Conservation (phyloP, 2,797 vertebrate genomes). For the Aselliscus stoliczkanus region DNA sequence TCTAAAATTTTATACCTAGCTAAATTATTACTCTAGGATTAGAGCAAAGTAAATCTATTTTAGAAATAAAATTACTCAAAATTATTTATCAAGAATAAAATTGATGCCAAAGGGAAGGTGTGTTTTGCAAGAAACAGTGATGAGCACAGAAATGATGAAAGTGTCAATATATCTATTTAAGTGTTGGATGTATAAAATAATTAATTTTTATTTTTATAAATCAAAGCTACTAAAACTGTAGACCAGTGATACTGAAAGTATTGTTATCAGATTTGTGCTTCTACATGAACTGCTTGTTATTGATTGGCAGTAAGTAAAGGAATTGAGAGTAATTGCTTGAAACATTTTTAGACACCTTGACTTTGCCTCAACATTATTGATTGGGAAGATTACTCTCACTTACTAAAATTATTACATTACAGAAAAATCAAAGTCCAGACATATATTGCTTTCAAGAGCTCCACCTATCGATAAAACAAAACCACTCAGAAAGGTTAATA, state of each 20-base stretch:
- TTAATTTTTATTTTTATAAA: neutral
- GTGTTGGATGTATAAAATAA: neutral
- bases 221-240: neutral
- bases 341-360: neutral
- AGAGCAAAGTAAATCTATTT: neutral
- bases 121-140: neutral
- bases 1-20: constrained; percentile 11
- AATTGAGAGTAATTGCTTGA: neutral
- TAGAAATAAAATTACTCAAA: neutral
- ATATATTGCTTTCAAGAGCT: neutral
- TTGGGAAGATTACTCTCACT: neutral
- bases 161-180: neutral
- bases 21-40: neutral
- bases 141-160: neutral
- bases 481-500: neutral
- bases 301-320: neutral
- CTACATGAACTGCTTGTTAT: neutral
- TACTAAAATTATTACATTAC: neutral
- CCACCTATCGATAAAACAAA: neutral
- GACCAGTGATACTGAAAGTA: neutral
- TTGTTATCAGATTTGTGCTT: neutral
- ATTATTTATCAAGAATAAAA: neutral
- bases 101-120: neutral
- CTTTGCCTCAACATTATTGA: neutral
- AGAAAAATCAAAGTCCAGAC: neutral